phyloP scores from a whole-genome alignment of 2,797 vertebrate genomes.

The Uromys caudimaculatus region DNA sequence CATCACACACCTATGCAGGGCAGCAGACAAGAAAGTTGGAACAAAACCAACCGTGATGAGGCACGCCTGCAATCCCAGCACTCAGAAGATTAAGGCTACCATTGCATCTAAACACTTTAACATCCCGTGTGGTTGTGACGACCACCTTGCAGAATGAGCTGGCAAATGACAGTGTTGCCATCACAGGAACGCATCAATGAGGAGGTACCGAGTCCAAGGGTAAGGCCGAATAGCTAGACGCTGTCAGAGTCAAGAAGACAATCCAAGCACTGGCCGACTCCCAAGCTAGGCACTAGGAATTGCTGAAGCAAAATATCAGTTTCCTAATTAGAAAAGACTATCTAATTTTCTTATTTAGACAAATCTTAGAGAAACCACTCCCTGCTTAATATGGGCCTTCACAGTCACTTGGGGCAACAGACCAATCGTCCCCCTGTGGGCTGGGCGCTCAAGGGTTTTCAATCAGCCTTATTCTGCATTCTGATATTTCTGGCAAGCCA shows the following conservation, averaged over 20 bases:
- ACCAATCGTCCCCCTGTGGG: too few relatives aligned
- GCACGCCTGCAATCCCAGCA: neutral
- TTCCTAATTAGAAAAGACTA: constrained; percentile 13
- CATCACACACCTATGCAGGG: neutral
- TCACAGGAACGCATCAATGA: neutral
- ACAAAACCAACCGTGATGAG: neutral
- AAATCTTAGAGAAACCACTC: neutral
- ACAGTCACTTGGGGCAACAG: too few relatives aligned
- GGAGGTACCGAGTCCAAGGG: neutral
- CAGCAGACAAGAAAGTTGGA: neutral
- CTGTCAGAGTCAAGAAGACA: neutral
- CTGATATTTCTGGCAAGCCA: neutral
- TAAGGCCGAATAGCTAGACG: neutral
- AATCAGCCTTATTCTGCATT: neutral
- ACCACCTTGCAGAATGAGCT: neutral
- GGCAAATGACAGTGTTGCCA: neutral
- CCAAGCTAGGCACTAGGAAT: neutral
- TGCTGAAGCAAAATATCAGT: constrained; percentile 26
- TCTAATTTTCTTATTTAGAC: neutral
- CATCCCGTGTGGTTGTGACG: neutral
- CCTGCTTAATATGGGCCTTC: neutral
- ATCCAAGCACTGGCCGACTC: neutral
- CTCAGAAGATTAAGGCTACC: neutral
- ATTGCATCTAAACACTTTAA: constrained; percentile 1
- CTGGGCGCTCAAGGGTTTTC: neutral